Conservation (phyloP, 2,797 vertebrate species). For the Enteromius radiatus region DNA sequence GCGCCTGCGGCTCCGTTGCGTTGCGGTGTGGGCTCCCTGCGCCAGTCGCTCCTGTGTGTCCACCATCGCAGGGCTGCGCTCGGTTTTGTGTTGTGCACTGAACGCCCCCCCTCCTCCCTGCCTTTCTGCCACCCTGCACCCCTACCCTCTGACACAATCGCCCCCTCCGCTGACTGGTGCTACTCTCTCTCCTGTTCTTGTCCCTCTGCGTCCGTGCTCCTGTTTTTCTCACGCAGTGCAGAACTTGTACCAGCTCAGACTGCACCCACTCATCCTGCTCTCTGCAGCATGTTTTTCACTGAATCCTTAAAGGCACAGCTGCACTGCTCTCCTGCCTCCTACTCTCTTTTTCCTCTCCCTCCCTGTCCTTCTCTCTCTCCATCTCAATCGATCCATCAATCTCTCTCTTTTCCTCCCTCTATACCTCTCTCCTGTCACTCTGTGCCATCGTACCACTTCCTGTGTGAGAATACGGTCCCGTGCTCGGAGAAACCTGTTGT, state of each 20-base stretch:
- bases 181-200: constrained; percentile 25
- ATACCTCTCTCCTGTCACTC: constrained; percentile 44
- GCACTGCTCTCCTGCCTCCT: constrained; percentile 41
- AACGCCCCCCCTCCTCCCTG: constrained; percentile 74
- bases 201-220: constrained; percentile 49
- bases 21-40: constrained; percentile 73
- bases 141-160: constrained; percentile 59
- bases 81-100: constrained; percentile 73
- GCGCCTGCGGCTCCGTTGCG: constrained; percentile 48
- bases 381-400: constrained; percentile 7
- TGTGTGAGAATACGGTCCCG: constrained; percentile 38
- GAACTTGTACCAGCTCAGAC: constrained; percentile 66
- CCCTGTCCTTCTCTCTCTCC: neutral
- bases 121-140: constrained; percentile 75
- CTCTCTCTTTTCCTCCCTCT: constrained; percentile 26
- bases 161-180: constrained; percentile 40
- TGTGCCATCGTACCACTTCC: constrained; percentile 52
- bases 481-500: constrained; percentile 25
- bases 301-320: constrained; percentile 68
- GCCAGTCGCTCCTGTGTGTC: constrained; percentile 76
- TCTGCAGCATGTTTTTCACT: constrained; percentile 76
- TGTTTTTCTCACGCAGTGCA: constrained; percentile 58
- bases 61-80: constrained; percentile 81
- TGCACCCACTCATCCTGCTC: constrained; percentile 83
- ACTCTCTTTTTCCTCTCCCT: constrained; percentile 25